Evolutionary conservation across 2,888 invertebrate genomes (phyloP).

Genomic region (Mythimna impura): DNA sequence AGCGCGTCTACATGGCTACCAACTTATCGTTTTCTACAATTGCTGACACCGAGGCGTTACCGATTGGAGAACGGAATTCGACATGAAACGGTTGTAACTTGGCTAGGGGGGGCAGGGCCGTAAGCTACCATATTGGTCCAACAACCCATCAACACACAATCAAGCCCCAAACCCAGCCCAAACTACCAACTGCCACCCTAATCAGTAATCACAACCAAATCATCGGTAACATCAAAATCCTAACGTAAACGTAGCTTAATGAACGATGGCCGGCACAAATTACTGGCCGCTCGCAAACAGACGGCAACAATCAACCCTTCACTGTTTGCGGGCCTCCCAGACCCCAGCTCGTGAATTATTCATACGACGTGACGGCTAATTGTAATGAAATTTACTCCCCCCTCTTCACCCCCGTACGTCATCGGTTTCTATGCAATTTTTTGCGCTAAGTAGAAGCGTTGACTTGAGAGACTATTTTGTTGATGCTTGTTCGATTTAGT

Average conservation of each 20-base stretch:
- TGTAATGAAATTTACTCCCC: slow-evolving; percentile 89
- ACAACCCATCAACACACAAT: slow-evolving; percentile 1
- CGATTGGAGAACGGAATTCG: too few relatives aligned
- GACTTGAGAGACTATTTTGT: slow-evolving; percentile 48
- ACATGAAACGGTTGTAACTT: too few relatives aligned
- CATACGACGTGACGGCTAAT: slow-evolving; percentile 87
- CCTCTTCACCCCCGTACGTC: slow-evolving; percentile 59
- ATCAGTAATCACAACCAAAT: slow-evolving; percentile 63
- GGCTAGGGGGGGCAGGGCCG: too few relatives aligned
- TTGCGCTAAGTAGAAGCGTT: slow-evolving; percentile 45
- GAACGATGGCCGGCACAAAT: slow-evolving; percentile 77
- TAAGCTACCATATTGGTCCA: too few relatives aligned
- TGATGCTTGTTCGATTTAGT: slow-evolving; percentile 7
- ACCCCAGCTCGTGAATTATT: slow-evolving; percentile 84
- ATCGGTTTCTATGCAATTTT: slow-evolving; percentile 66
- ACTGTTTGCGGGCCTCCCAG: slow-evolving; percentile 82
- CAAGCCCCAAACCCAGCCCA: neutral
- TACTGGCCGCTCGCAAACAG: slow-evolving; percentile 74
- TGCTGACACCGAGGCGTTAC: too few relatives aligned
- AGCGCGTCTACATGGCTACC: too few relatives aligned
- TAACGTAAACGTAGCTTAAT: slow-evolving; percentile 72
- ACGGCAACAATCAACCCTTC: slow-evolving; percentile 85
- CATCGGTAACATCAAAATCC: slow-evolving; percentile 66
- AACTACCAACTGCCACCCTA: slow-evolving; percentile 31
- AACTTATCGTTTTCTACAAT: too few relatives aligned